Evolutionary conservation across 2,113 vertebrate genomes (phyloP).

Genomic region (Thamnophis sirtalis): DNA sequence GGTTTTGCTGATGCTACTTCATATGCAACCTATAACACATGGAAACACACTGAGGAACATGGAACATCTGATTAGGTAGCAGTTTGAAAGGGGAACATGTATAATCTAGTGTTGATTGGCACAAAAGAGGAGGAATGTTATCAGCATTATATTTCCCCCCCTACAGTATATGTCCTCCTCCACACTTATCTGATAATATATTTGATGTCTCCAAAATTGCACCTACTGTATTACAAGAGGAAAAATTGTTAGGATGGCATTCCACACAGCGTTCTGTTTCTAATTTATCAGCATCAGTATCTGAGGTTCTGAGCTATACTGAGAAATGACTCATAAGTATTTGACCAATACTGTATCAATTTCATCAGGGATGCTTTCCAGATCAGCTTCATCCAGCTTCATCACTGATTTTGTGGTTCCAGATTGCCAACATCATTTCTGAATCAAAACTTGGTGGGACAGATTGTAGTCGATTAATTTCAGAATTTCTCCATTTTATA

Average conservation of each 20-base stretch:
- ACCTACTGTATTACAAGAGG: background rate
- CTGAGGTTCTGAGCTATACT: background rate
- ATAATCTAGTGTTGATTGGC: background rate
- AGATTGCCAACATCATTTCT: background rate
- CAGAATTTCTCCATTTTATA: background rate
- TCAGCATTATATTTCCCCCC: background rate
- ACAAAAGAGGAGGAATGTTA: background rate
- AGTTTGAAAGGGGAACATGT: background rate
- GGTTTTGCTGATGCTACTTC: background rate
- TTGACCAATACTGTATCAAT: background rate
- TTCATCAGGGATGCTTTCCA: background rate
- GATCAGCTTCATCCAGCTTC: background rate
- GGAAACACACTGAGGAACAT: background rate
- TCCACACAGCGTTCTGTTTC: background rate
- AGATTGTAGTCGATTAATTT: background rate
- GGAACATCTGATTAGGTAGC: background rate
- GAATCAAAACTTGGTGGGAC: background rate
- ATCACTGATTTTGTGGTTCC: background rate
- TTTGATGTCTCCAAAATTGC: background rate
- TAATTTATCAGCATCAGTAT: background rate
- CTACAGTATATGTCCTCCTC: background rate
- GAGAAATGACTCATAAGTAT: background rate
- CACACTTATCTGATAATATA: background rate
- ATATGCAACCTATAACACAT: background rate
- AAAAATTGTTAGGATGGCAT: background rate